Conservation (phyloP, 1,140 invertebrate genomes). For the Homarus americanus region DNA sequence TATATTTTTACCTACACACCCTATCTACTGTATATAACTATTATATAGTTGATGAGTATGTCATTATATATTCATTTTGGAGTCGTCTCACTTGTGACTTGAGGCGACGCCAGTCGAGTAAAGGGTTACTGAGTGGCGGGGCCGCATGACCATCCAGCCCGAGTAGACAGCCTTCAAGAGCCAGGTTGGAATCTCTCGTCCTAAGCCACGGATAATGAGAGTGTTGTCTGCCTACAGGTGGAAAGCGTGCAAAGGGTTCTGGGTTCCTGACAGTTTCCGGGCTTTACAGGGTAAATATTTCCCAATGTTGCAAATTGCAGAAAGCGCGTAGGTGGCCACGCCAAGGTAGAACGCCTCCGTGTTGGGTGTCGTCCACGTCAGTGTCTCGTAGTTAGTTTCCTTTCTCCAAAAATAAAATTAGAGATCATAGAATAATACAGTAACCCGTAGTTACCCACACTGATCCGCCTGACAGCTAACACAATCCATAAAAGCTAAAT, state of each 20-base stretch:
- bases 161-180: not conserved
- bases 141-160: not conserved
- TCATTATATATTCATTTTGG: slow-evolving; percentile 1
- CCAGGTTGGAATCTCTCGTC: slow-evolving; percentile 33
- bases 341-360: not conserved
- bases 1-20: not conserved
- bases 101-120: not conserved
- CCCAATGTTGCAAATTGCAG: not conserved
- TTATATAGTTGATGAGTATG: not conserved
- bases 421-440: not conserved
- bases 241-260: slow-evolving; percentile 88
- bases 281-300: slow-evolving; percentile 87
- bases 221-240: slow-evolving; percentile 79
- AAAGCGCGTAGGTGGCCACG: not conserved
- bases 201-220: slow-evolving; percentile 64
- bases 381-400: not conserved
- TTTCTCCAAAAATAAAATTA: not conserved
- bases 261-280: slow-evolving; percentile 94
- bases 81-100: slow-evolving; percentile 42
- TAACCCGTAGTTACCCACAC: not conserved
- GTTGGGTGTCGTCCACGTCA: not conserved
- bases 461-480: slow-evolving; percentile 1
- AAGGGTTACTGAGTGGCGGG: not conserved
- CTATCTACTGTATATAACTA: not conserved
- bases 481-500: not conserved